Percentiles rank a stretch among this genome's conserved stretches.
These are phyloP conservation scores for Nephrotoma flavescens DNA, from an alignment of 2,888 invertebrate species.

Conservation along the genomic window DNA sequence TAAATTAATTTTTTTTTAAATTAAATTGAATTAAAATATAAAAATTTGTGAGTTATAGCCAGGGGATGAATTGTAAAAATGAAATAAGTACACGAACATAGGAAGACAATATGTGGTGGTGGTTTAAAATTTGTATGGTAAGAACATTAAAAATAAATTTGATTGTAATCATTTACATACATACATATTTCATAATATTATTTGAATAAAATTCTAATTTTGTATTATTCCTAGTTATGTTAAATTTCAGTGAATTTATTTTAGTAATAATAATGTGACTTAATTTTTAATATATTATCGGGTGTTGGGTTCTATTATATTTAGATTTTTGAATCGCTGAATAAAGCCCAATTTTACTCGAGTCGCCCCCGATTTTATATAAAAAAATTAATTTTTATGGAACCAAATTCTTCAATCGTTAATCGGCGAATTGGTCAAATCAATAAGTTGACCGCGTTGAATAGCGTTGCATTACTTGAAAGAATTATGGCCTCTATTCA, in stretches of 20 bases:
- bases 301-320: not conserved
- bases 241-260: not conserved
- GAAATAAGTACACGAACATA: not conserved
- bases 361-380: not conserved
- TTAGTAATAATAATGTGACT: not conserved
- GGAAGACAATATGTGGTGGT: not conserved
- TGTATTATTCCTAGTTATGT: not conserved
- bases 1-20: not conserved
- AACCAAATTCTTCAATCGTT: not conserved
- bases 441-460: not conserved
- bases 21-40: not conserved
- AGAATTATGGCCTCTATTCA: not conserved
- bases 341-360: not conserved
- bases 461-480: not conserved
- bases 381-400: not conserved
- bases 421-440: not conserved
- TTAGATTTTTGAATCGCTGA: not conserved
- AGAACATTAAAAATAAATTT: not conserved
- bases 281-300: not conserved
- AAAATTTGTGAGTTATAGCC: not conserved
- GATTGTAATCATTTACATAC: not conserved
- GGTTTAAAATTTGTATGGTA: not conserved
- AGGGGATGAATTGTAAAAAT: not conserved
- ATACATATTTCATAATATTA: not conserved
- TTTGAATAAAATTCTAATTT: not conserved